Percentiles rank a stretch among this genome's conserved stretches.
These are phyloP conservation scores for Sparidentex hasta DNA, from an alignment of 2,797 vertebrate genomes.

Conservation along the genomic window DNA sequence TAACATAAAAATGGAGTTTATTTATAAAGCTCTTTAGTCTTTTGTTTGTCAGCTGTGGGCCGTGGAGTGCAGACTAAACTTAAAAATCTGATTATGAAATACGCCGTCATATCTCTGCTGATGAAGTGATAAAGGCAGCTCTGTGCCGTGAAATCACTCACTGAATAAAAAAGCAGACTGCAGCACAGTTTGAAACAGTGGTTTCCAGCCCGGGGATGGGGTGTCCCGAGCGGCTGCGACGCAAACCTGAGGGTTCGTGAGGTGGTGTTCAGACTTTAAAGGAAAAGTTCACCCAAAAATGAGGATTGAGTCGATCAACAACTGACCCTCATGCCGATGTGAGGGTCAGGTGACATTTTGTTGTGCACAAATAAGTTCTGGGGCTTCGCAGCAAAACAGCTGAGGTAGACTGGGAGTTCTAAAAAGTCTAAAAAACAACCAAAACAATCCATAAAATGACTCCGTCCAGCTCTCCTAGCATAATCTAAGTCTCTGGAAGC, in stretches of 20 bases:
- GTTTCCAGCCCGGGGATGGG: neutral
- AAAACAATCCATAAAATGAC: no score
- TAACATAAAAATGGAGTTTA: conserved; percentile 70
- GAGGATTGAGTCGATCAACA: no score
- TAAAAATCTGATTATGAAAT: conserved; percentile 48
- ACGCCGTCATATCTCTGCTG: conserved; percentile 3
- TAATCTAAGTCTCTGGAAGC: no score
- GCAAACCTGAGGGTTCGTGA: neutral
- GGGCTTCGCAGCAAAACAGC: no score
- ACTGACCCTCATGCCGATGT: no score
- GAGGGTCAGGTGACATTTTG: no score
- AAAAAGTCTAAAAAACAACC: no score
- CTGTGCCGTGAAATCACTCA: conserved; percentile 13
- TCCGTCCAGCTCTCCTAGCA: no score
- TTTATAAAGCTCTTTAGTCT: conserved; percentile 64
- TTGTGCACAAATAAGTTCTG: no score
- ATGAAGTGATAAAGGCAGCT: conserved; percentile 15
- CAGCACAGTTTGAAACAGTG: neutral
- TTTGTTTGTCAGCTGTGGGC: conserved; percentile 57
- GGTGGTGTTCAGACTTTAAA: neutral
- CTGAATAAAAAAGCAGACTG: neutral
- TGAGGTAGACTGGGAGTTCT: no score
- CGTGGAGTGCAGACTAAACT: conserved; percentile 12
- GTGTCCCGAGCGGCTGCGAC: no score
- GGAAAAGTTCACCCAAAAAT: no score